phyloP scores from a whole-genome alignment of 1,140 invertebrate species.

The Chymomyza costata region DNA sequence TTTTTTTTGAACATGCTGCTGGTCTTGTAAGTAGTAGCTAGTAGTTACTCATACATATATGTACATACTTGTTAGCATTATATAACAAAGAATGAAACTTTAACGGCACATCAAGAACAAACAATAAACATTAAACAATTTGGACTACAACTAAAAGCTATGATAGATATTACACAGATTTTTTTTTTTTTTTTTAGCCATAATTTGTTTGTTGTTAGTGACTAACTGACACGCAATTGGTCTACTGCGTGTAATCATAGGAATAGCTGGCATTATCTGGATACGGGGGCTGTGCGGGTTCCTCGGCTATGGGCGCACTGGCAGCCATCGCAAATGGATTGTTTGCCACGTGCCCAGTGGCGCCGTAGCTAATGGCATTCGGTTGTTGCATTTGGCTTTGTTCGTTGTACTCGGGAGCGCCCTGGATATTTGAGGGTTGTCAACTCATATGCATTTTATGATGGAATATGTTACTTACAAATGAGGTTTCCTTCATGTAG shows the following conservation, averaged over 20 bases:
- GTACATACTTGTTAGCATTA: slow-evolving; percentile 3
- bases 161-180: too few relatives aligned
- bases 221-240: too few relatives aligned
- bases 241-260: slow-evolving; percentile 54
- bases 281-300: slow-evolving; percentile 78
- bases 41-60: slow-evolving; percentile 11
- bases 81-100: slow-evolving; percentile 25
- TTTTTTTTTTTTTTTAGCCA: too few relatives aligned
- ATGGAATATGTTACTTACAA: slow-evolving; percentile 78
- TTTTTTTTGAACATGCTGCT: slow-evolving; percentile 12
- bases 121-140: slow-evolving; percentile 49
- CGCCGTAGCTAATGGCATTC: slow-evolving; percentile 76
- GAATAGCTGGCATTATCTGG: slow-evolving; percentile 41
- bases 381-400: slow-evolving; percentile 74
- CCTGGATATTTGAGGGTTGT: slow-evolving; percentile 28
- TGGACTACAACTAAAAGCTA: slow-evolving; percentile 61
- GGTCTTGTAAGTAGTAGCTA: slow-evolving; percentile 17
- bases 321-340: slow-evolving; percentile 79
- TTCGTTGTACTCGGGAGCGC: slow-evolving; percentile 63
- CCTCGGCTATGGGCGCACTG: slow-evolving; percentile 74
- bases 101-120: slow-evolving; percentile 56
- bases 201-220: too few relatives aligned
- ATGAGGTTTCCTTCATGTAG: slow-evolving; percentile 77
- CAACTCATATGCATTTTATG: too few relatives aligned
- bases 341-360: slow-evolving; percentile 78